phyloP scores from a whole-genome alignment of 1,140 invertebrate species.

The Lordiphosa clarofinis region DNA sequence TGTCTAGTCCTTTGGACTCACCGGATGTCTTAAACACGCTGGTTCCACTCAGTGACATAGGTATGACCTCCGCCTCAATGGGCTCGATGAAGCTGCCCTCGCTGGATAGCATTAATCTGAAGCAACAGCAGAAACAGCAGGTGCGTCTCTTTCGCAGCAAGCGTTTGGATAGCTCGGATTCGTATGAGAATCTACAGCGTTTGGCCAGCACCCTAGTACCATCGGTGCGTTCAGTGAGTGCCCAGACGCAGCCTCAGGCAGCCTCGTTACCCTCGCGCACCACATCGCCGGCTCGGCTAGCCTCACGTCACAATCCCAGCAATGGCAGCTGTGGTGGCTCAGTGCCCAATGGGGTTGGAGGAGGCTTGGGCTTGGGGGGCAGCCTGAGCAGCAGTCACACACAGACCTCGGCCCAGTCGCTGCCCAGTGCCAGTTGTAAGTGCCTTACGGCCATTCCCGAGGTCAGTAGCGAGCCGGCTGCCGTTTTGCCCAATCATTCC shows the following conservation, averaged over 20 bases:
- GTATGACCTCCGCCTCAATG: conserved; percentile 72
- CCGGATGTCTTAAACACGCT: conserved; percentile 80
- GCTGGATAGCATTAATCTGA: conserved; percentile 76
- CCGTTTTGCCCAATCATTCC: conserved; percentile 13
- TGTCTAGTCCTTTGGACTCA: conserved; percentile 84
- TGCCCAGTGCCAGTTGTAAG: conserved; percentile 55
- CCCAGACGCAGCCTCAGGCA: conserved; percentile 47
- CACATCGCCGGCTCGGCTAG: conserved; percentile 83
- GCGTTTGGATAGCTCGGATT: conserved; percentile 68
- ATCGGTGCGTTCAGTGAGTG: conserved; percentile 30
- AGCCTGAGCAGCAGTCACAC: conserved; percentile 59
- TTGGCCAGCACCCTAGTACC: conserved; percentile 67
- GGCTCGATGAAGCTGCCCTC: conserved; percentile 77
- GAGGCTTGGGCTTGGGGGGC: conserved; percentile 80
- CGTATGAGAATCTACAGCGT: conserved; percentile 76
- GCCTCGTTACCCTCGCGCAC: conserved; percentile 86
- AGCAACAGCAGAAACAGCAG: conserved; percentile 76
- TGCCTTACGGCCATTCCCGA: conserved; percentile 76
- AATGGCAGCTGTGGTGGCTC: conserved; percentile 42
- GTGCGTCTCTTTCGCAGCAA: conserved; percentile 76
- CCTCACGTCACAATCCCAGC: conserved; percentile 79
- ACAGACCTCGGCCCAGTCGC: conserved; percentile 42
- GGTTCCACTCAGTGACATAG: conserved; percentile 76
- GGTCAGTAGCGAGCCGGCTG: conserved; percentile 41
- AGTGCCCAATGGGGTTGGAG: conserved; percentile 49